Base-by-base conservation (phyloP, 2,888 invertebrate species). In the Agonopterix subpropinquella region DNA sequence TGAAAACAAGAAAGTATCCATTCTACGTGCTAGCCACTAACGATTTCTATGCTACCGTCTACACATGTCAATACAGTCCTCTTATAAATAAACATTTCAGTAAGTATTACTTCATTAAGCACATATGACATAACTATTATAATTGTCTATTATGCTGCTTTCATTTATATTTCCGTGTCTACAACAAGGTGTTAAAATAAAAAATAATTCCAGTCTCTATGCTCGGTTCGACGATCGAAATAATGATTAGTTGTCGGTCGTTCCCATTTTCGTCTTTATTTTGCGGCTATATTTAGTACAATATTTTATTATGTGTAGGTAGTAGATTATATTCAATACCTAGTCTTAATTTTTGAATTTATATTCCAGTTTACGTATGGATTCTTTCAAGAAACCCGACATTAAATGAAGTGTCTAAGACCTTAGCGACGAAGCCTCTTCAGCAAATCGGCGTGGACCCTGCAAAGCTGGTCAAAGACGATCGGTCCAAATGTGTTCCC, bases 321-420 rank as follows among this genome's bases (percentile, higher is more conserved):
- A 28, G 7, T 28, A 28, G 1, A 28, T 28, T 28, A 5, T 28
- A 28, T 28, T 28, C 28, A 28, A 4, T 13, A 13, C 13, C 13
- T 28, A 28, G 28, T 28, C 28, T 28, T 3, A 28, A 1, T 28
- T 28, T 5, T 28, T 5, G 7, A 28, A 28, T 28, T 28, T 28
- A 5, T 28, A 7, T 76, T 76, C 2, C 73, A 86, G 86, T 82
- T 28, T 82, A 84, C 59, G 72, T 83, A 4, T 86, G 86, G 86
- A 66, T 86, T 7, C 57, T 86, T 2, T 86, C 86, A 50, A 73
- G 81, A 52, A 65, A 67, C 10, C 67, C 64, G 8, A 63, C 61
- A 7, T 57, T 86, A 41, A 83, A 81, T 35, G 78, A 74, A 0
- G 84, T 84, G 0, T 83, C 80, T 1, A 78, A 76, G 47, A 73